Conservation (phyloP, 2,113 vertebrate genomes). For the Hystrix brachyura region DNA sequence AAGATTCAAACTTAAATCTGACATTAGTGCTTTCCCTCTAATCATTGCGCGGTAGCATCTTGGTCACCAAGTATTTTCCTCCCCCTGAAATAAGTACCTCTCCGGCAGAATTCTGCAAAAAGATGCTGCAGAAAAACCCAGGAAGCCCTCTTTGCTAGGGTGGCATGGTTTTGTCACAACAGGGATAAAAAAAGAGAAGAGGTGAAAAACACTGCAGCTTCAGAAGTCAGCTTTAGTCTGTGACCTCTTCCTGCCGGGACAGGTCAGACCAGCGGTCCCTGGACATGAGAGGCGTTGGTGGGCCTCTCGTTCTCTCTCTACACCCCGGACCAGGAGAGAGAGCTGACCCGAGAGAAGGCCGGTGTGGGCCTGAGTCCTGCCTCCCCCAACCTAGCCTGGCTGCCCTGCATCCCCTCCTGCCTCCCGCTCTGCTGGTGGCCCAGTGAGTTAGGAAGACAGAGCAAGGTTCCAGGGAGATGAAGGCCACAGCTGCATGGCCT, state of each 20-base stretch:
- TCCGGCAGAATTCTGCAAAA: not conserved
- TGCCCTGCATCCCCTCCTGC: not conserved
- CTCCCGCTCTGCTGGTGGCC: not conserved
- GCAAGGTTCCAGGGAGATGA: conserved; percentile 17
- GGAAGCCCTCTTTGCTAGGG: not conserved
- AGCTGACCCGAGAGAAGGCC: not conserved
- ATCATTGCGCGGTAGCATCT: not conserved
- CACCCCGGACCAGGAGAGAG: not conserved
- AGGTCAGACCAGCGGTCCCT: conserved; percentile 18
- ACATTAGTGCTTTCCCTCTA: not conserved
- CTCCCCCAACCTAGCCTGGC: not conserved
- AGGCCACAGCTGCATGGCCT: conserved; percentile 51
- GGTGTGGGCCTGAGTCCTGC: accelerated
- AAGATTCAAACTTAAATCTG: not conserved
- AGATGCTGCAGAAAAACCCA: not conserved
- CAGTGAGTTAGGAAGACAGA: conserved; percentile 53
- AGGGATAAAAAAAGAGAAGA: not conserved
- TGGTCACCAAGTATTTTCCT: not conserved
- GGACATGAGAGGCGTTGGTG: not conserved
- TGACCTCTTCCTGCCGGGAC: not conserved
- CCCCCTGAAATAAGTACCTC: not conserved
- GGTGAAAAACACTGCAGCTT: not conserved
- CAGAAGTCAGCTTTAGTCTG: conserved; percentile 23
- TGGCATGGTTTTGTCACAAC: not conserved
- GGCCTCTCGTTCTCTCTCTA: not conserved